Evolutionary conservation across 1,140 invertebrate genomes (phyloP).

Genomic region (Apis laboriosa): DNA sequence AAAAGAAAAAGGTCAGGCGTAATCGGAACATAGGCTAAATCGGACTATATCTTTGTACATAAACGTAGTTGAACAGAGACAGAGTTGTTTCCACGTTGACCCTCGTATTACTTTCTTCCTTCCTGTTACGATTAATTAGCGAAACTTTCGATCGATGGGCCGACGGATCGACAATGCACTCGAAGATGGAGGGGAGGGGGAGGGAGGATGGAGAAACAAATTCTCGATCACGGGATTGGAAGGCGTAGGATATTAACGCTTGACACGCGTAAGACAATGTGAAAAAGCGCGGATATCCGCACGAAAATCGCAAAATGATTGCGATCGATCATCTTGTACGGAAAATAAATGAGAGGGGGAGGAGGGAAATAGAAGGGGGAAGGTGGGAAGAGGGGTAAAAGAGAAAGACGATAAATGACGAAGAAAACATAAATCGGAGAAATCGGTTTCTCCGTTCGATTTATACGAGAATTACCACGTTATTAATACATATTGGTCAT

Average conservation of each 20-base stretch:
- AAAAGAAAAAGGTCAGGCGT: background rate
- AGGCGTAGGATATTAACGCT: too few relatives aligned
- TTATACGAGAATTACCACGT: conserved; percentile 59
- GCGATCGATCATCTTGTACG: conserved; percentile 34
- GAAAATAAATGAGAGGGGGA: background rate
- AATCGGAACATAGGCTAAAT: conserved; percentile 6
- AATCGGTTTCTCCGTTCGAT: conserved; percentile 24
- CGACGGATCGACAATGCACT: background rate
- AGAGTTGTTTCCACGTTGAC: conserved; percentile 37
- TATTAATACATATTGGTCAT: conserved; percentile 60
- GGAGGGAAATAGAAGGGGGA: background rate
- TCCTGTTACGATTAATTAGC: conserved; percentile 17
- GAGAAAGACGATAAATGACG: conserved; percentile 17
- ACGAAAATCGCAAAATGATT: conserved; percentile 1
- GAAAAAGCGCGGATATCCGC: conserved; percentile 6
- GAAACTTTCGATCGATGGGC: background rate
- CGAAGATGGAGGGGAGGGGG: background rate
- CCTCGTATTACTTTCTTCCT: conserved; percentile 36
- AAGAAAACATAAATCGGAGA: background rate
- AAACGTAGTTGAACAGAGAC: conserved; percentile 34
- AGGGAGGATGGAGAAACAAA: background rate
- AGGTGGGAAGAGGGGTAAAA: background rate
- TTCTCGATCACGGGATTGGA: background rate
- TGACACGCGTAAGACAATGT: background rate
- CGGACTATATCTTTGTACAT: conserved; percentile 32